Percentiles rank a stretch among this genome's conserved stretches.
Evolutionary conservation across 30 jellyfish, hydroid and myxozoan species (phyloP).

Genomic region (Sanderia malayensis): DNA sequence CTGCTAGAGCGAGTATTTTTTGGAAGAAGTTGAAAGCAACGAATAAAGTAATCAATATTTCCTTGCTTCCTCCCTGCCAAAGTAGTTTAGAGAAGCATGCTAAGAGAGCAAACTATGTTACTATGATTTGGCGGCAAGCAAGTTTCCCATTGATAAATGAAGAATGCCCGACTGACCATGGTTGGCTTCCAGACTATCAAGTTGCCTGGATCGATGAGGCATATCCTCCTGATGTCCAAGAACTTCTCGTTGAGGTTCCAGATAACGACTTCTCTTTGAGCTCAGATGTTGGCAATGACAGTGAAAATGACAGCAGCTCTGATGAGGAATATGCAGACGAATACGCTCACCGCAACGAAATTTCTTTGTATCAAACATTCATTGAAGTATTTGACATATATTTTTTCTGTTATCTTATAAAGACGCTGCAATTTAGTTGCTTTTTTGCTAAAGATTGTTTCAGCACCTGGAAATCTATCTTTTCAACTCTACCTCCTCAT

Average conservation of each 20-base stretch:
- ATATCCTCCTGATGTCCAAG: slow-evolving; percentile 45
- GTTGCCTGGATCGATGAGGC: slow-evolving; percentile 49
- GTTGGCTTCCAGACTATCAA: slow-evolving; percentile 40
- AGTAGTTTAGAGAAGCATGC: slow-evolving; percentile 20
- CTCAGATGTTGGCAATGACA: slow-evolving; percentile 16
- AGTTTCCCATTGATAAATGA: slow-evolving; percentile 3
- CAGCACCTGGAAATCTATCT: slow-evolving; percentile 10
- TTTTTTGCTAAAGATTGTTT: background rate
- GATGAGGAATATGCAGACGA: slow-evolving; percentile 18
- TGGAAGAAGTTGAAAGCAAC: slow-evolving; percentile 9
- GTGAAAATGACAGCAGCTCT: slow-evolving; percentile 17
- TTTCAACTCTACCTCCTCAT: background rate
- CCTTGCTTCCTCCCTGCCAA: slow-evolving; percentile 36
- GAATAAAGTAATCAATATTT: slow-evolving; percentile 16
- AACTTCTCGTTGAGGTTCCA: slow-evolving; percentile 34
- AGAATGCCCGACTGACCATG: slow-evolving; percentile 39
- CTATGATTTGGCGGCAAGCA: slow-evolving; percentile 23
- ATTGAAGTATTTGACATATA: background rate
- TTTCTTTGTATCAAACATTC: slow-evolving; percentile 8
- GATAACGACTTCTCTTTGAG: slow-evolving; percentile 25
- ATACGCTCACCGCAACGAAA: slow-evolving; percentile 4
- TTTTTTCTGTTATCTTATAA: slow-evolving; percentile 5
- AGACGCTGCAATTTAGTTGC: slow-evolving; percentile 1
- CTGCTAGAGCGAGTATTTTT: slow-evolving; percentile 18
- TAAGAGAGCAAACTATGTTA: slow-evolving; percentile 8